Base-by-base conservation (phyloP, 2,113 vertebrate species). In the Anoplopoma fimbria region DNA sequence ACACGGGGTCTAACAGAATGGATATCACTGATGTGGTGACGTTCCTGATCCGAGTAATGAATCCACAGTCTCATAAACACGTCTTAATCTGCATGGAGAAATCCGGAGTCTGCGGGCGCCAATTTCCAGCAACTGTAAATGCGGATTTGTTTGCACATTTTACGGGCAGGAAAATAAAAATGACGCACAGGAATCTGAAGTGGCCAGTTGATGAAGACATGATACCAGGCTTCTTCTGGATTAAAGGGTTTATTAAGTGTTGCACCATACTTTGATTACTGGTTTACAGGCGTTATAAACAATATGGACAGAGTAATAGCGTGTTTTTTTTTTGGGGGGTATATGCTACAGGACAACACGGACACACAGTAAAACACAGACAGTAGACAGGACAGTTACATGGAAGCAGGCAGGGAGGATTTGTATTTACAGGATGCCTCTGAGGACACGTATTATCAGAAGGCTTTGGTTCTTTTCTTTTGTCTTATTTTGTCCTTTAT, bases 271-370 rank as follows among this genome's bases (percentile, higher is more conserved):
- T 82, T 81, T 55, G 70, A 81, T 91, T 84, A 88, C 70, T 84
- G 88, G 84, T 86, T 93, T 90, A 93, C 91, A 93, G 76, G 88
- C 61, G 80, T 85, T 92, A 94, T 91, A 93, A 93, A 91, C 93
- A 91, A 53, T 85, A 88, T 87, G 64, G 76, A 83, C 80, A 85
- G 77, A 47, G 89, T 82, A 83, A 77, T 73, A 89, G 33, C 62
- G 76, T 69, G 14, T 76, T 67, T 88, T 70, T 34, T 21, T 25
- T 21, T 15, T 13, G 42, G 14, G 47, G 29, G 53, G 80, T 89
- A 88, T 14, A 90, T 47, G 81, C 78, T 90, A 91, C 80, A 73
- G 27, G 61, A 94, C 87, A 90, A 85, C 87, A 93, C 68, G 62
- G 87, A 93, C 70, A 76, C 10, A 78, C 71, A 83, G 71, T 49